Conservation (phyloP, 2,113 vertebrate genomes). For the Sylvia atricapilla region DNA sequence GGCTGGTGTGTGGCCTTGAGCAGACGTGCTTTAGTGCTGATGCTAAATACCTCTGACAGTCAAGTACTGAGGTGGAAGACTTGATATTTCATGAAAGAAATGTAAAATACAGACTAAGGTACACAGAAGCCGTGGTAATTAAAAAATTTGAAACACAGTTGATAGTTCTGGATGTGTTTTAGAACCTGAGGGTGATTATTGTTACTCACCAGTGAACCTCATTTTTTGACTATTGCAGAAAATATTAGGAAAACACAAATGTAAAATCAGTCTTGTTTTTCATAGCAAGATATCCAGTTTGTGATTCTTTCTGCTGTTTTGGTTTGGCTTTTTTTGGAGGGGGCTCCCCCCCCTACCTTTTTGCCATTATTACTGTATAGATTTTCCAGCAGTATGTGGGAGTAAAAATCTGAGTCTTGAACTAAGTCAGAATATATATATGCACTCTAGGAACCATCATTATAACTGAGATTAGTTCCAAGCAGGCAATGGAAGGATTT, state of each 20-base stretch:
- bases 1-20: neutral
- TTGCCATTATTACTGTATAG: neutral
- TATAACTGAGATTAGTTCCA: neutral
- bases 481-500: neutral
- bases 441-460: neutral
- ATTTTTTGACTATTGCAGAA: neutral
- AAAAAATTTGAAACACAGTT: neutral
- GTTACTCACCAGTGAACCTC: neutral
- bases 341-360: neutral
- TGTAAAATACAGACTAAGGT: neutral
- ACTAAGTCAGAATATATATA: neutral
- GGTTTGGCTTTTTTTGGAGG: neutral
- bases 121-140: neutral
- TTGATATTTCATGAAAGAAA: neutral
- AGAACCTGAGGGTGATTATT: neutral
- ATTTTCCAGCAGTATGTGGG: neutral
- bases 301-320: neutral
- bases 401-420: neutral
- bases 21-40: accelerated
- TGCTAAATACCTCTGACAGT: neutral
- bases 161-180: neutral
- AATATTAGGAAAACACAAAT: neutral
- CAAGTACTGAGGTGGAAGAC: neutral
- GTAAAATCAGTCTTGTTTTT: neutral
- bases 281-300: neutral